These are phyloP conservation scores for Epizoanthus illoricatus DNA, from an alignment of 92 coral and sea anemone genomes.

Conservation along the genomic window DNA sequence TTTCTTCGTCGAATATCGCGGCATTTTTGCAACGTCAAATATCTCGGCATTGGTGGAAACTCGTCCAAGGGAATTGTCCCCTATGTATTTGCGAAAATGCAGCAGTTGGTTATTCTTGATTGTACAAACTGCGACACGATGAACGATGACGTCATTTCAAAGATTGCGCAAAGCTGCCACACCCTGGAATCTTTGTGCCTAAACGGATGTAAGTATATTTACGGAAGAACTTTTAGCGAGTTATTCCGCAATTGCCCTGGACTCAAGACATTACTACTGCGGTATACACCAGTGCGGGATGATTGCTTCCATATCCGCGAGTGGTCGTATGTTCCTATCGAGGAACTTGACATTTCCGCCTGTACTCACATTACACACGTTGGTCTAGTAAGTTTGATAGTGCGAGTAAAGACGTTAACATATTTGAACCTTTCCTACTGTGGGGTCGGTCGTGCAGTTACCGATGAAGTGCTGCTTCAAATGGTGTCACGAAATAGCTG, in stretches of 20 bases:
- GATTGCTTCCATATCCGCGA: slow-evolving; percentile 83
- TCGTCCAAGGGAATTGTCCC: slow-evolving; percentile 97
- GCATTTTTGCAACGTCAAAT: slow-evolving; percentile 88
- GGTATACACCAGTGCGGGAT: slow-evolving; percentile 96
- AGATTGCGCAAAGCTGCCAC: slow-evolving; percentile 92
- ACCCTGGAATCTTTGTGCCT: slow-evolving; percentile 88
- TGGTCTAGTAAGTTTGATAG: slow-evolving; percentile 85
- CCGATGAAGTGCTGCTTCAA: slow-evolving; percentile 88
- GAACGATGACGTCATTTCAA: slow-evolving; percentile 90
- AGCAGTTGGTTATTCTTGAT: slow-evolving; percentile 85
- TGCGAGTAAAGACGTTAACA: slow-evolving; percentile 70
- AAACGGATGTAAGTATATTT: slow-evolving; percentile 93
- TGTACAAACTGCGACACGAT: slow-evolving; percentile 98
- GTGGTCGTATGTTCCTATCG: slow-evolving; percentile 85
- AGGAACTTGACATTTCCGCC: slow-evolving; percentile 95
- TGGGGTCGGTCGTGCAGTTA: slow-evolving; percentile 98
- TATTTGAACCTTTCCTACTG: slow-evolving; percentile 96
- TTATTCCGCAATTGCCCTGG: slow-evolving; percentile 78
- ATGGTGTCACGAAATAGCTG: slow-evolving; percentile 87
- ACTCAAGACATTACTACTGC: slow-evolving; percentile 85
- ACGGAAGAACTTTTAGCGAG: slow-evolving; percentile 88
- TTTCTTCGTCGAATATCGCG: slow-evolving; percentile 86
- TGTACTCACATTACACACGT: slow-evolving; percentile 90
- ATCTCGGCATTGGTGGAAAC: slow-evolving; percentile 89
- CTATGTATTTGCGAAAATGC: slow-evolving; percentile 89